Conservation (phyloP, 92 coral and sea anemone genomes). For the Anthopleura xanthogrammica region DNA sequence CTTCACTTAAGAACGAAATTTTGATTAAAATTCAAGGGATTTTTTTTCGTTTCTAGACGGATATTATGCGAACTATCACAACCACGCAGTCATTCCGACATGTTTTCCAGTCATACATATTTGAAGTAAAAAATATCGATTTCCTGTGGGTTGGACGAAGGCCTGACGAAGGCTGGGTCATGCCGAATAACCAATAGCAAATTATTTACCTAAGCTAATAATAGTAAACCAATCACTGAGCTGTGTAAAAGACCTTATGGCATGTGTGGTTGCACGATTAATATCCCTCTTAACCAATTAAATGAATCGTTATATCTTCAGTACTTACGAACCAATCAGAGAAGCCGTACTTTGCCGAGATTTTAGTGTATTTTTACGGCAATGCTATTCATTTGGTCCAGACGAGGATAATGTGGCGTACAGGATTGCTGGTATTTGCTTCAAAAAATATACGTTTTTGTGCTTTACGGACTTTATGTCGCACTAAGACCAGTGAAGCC, state of each 20-base stretch:
- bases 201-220: background rate
- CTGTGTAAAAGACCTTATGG: background rate
- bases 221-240: background rate
- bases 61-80: background rate
- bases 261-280: background rate
- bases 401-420: slow-evolving; percentile 1
- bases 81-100: background rate
- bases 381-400: background rate
- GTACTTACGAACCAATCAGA: background rate
- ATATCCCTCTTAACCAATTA: background rate
- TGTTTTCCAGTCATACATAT: background rate
- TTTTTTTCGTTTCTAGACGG: background rate
- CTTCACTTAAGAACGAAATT: too few species aligned
- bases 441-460: slow-evolving; percentile 22
- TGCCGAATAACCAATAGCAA: background rate
- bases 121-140: background rate
- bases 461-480: background rate
- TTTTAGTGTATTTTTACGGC: background rate
- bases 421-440: slow-evolving; percentile 1
- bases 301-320: background rate
- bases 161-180: background rate
- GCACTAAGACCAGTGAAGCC: background rate
- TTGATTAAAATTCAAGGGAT: background rate
- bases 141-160: slow-evolving; percentile 4
- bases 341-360: background rate